These are phyloP conservation scores for Pipistrellus pygmaeus DNA, from an alignment of 2,797 vertebrate genomes.

Conservation along the genomic window DNA sequence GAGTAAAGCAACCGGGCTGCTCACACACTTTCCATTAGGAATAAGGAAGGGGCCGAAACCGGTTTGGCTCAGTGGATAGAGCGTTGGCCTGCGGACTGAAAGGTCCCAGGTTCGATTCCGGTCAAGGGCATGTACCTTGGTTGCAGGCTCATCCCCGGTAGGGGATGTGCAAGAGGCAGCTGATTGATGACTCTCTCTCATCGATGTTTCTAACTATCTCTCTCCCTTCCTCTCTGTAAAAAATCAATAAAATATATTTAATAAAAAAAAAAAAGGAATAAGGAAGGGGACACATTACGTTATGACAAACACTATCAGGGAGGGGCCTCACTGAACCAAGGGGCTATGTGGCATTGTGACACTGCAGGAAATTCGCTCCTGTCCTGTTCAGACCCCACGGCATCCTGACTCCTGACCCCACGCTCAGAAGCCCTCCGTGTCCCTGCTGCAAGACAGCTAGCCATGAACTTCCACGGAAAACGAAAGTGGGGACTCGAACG, in stretches of 20 bases:
- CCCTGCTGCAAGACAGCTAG: background rate
- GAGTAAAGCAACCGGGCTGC: background rate
- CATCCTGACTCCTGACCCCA: background rate
- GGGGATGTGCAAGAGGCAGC: too few species aligned
- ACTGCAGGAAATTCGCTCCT: background rate
- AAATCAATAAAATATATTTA: too few species aligned
- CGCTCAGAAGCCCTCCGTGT: background rate
- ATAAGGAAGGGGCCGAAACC: too few species aligned
- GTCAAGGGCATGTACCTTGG: too few species aligned
- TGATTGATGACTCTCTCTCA: too few species aligned
- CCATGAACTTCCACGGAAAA: background rate
- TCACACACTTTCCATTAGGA: background rate
- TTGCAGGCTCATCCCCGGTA: too few species aligned
- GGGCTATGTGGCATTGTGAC: background rate
- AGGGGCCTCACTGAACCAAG: background rate
- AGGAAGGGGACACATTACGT: background rate
- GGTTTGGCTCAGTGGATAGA: too few species aligned
- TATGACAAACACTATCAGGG: accelerated
- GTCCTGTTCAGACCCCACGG: background rate
- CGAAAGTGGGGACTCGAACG: background rate
- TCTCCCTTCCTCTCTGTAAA: too few species aligned
- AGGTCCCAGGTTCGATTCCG: too few species aligned
- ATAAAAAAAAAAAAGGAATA: too few species aligned
- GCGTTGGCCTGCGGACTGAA: too few species aligned
- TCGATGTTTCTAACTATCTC: too few species aligned